phyloP scores from a whole-genome alignment of 2,113 vertebrate species.

The Cottus gobio region DNA sequence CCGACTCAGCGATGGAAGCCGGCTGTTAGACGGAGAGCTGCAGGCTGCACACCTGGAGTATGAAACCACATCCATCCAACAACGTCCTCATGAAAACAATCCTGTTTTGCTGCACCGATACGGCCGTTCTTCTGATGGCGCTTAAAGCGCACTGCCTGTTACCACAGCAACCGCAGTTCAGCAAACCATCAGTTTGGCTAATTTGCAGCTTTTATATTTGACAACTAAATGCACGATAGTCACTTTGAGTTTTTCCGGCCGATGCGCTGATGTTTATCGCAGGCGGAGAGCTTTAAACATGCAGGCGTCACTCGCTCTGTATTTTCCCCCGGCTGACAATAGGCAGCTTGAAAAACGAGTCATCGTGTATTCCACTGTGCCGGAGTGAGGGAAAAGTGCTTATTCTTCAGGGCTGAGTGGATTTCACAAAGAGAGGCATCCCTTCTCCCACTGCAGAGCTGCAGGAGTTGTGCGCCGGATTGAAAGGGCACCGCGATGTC shows the following conservation, averaged over 20 bases:
- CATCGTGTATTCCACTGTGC: conserved; percentile 33
- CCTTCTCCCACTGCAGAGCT: conserved; percentile 29
- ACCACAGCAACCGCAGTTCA: not conserved
- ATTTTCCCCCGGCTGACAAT: conserved; percentile 25
- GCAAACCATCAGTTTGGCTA: not conserved
- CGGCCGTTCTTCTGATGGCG: not conserved
- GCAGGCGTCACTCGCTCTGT: not conserved
- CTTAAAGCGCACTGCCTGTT: not conserved
- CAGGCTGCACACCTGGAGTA: not conserved
- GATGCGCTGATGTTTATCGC: not conserved
- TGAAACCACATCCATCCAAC: not conserved
- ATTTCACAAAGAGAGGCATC: conserved; percentile 59
- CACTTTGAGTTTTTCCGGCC: not conserved
- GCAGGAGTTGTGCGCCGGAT: conserved; percentile 9
- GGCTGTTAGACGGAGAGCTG: not conserved
- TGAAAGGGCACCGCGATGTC: conserved; percentile 20
- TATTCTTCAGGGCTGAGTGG: conserved; percentile 55
- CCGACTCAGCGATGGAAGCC: not conserved
- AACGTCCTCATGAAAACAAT: not conserved
- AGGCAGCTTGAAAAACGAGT: conserved; percentile 37
- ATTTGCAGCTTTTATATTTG: not conserved
- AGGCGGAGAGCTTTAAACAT: conserved; percentile 1
- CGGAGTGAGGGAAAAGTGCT: conserved; percentile 43
- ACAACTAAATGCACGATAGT: not conserved
- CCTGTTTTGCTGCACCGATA: not conserved